Conservation (phyloP, 2,113 vertebrate genomes). For the Siniperca chuatsi region DNA sequence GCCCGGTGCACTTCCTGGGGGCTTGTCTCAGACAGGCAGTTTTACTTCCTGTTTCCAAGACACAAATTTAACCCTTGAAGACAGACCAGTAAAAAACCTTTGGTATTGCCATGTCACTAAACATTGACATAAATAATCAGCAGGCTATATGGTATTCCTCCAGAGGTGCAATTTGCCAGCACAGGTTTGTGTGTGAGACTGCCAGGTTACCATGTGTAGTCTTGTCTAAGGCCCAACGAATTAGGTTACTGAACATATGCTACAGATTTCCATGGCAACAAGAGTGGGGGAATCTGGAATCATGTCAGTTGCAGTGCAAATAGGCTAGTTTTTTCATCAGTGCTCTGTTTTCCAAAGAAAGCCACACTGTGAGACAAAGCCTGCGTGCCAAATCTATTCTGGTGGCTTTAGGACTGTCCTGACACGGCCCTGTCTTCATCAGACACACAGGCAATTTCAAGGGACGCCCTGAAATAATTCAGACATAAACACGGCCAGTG, state of each 20-base stretch:
- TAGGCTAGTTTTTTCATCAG: slow-evolving; percentile 44
- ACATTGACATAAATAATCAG: slow-evolving; percentile 6
- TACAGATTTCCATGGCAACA: slow-evolving; percentile 80
- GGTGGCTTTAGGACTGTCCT: slow-evolving; percentile 44
- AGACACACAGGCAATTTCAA: slow-evolving; percentile 17
- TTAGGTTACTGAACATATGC: slow-evolving; percentile 78
- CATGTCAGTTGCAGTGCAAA: slow-evolving; percentile 67
- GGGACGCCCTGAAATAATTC: slow-evolving; percentile 56
- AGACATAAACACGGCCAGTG: slow-evolving; percentile 63
- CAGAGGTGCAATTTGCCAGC: slow-evolving; percentile 25
- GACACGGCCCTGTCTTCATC: slow-evolving; percentile 46
- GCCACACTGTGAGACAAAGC: slow-evolving; percentile 49
- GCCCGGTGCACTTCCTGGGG: no score
- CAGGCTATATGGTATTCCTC: not conserved
- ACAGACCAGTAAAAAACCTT: not conserved
- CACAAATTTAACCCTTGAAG: slow-evolving; percentile 5
- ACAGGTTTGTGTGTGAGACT: slow-evolving; percentile 17
- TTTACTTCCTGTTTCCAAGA: slow-evolving; percentile 21
- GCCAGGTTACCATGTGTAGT: slow-evolving; percentile 60
- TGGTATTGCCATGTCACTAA: not conserved
- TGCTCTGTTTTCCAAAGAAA: slow-evolving; percentile 57
- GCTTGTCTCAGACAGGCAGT: slow-evolving; percentile 6
- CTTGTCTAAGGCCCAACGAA: slow-evolving; percentile 61
- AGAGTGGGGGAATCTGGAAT: slow-evolving; percentile 63
- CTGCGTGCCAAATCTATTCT: slow-evolving; percentile 56